phyloP scores from a whole-genome alignment of 2,888 invertebrate species.

The Gerris lacustris region DNA sequence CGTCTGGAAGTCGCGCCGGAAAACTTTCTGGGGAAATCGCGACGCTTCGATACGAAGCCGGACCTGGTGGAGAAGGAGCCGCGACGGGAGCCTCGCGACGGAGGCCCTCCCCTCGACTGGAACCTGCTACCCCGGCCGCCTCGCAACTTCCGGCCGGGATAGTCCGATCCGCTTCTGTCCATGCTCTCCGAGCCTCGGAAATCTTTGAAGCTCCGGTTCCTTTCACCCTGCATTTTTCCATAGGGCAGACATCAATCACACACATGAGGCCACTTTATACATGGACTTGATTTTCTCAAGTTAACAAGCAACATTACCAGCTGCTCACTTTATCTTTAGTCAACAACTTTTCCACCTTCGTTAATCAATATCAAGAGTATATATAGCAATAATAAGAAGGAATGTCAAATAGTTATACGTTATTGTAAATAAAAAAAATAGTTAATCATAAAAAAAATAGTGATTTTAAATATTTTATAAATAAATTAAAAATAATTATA shows the following conservation, averaged over 20 bases:
- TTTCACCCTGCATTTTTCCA: neutral
- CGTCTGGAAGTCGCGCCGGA: constrained; percentile 9
- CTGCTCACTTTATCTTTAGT: too few relatives aligned
- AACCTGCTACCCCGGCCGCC: constrained; percentile 15
- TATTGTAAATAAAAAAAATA: too few relatives aligned
- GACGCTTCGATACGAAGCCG: constrained; percentile 16
- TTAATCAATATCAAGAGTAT: too few relatives aligned
- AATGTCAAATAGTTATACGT: too few relatives aligned
- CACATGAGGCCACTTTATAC: too few relatives aligned
- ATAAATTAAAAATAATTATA: too few relatives aligned
- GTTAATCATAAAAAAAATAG: too few relatives aligned
- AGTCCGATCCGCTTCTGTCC: constrained; percentile 20
- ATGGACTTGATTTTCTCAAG: too few relatives aligned
- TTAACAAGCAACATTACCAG: too few relatives aligned
- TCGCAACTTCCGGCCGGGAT: constrained; percentile 12
- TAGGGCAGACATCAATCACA: neutral
- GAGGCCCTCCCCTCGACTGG: constrained; percentile 8
- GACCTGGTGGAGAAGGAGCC: constrained; percentile 15
- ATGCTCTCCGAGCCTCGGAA: constrained; percentile 19
- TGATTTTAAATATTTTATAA: too few relatives aligned
- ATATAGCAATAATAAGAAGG: too few relatives aligned
- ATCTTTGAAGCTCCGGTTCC: neutral
- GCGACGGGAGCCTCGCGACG: constrained; percentile 10
- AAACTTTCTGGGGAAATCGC: constrained; percentile 6
- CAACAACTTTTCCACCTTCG: too few relatives aligned